These are phyloP conservation scores for Dryobates pubescens DNA, from an alignment of 2,797 vertebrate genomes.

Conservation along the genomic window DNA sequence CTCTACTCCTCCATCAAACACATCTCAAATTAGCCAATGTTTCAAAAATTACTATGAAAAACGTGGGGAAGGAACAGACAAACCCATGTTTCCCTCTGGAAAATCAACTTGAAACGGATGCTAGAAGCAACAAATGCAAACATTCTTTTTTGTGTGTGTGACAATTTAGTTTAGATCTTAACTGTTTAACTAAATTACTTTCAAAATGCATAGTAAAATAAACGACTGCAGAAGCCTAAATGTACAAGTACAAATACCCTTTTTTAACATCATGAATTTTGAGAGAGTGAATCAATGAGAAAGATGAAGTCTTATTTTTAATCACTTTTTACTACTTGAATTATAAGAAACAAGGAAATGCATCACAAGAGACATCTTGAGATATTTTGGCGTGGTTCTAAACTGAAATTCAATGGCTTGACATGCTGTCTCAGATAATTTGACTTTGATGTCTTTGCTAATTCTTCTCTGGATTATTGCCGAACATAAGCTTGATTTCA, in stretches of 20 bases:
- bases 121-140: slow-evolving; percentile 25
- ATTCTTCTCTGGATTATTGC: slow-evolving; percentile 22
- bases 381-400: slow-evolving; percentile 41
- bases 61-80: not conserved
- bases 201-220: slow-evolving; percentile 31
- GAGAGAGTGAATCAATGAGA: slow-evolving; percentile 30
- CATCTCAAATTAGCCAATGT: not conserved
- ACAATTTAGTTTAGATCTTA: slow-evolving; percentile 37
- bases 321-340: slow-evolving; percentile 19
- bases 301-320: slow-evolving; percentile 37
- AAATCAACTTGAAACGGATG: slow-evolving; percentile 13
- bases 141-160: not conserved
- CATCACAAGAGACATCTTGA: slow-evolving; percentile 18
- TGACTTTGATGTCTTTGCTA: slow-evolving; percentile 43
- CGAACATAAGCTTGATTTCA: not conserved
- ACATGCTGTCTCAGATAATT: slow-evolving; percentile 10
- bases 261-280: slow-evolving; percentile 47
- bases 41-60: not conserved
- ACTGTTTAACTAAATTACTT: slow-evolving; percentile 47
- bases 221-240: slow-evolving; percentile 29
- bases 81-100: not conserved
- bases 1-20: not conserved
- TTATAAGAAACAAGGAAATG: slow-evolving; percentile 47
- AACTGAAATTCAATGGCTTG: slow-evolving; percentile 38
- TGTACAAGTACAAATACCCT: not conserved